Base-by-base conservation (phyloP, 2,797 vertebrate species). In the Acipenser transmontanus region DNA sequence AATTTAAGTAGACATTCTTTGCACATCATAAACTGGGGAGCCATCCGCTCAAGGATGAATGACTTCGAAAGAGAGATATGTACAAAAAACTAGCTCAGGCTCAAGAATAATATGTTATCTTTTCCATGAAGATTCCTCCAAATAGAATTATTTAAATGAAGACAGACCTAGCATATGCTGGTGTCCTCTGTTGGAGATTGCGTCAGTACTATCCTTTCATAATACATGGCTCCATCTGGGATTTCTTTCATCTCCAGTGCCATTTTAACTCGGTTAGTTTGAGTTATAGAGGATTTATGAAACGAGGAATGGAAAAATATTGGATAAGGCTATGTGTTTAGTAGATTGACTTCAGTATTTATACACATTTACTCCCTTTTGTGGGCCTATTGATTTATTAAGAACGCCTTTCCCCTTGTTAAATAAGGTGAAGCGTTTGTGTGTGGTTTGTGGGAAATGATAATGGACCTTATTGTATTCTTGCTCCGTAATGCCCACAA, bases 21-120 rank as follows among this genome's bases (percentile, higher is more conserved):
- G 12, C 12, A 57, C 54, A 57, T 60, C 54, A 50, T 68, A 69
- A 80, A 78, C 49, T 68, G 65, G 12, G 50, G 73, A 76, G 72
- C 59, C 76, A 77, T 72, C 61, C 34, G 34, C 34, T 79, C 65
- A 65, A 66, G 12, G 59, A 1, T 59, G 12, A 73, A n/a, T 0
- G 2, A 69, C 47, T 69, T 80, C 66, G 68, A 79, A 74, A 70
- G 69, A 70, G 52, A 0, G 2, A 71, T 71, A 71, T 47, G 0
- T 69, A 64, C 2, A 67, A 66, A 51, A 11, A 74, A 77, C 69
- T 77, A 68, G 17, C 64, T 70, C 47, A 60, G 68, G 71, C 47
- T 70, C 13, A 66, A 73, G 72, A 1, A 64, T 71, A 69, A 64
- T 67, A 68, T 34, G 50, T 56, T 74, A 7, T n/a, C 12, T 57